A percentile compares a stretch with the other conserved stretches of the same genome.
phyloP scores from a whole-genome alignment of 2,113 vertebrate genomes.

The Felis catus region F.catus_Fca126_mat1.0 CM031416.1:136515501-136516000 shows the following conservation, averaged over 20 bases:
- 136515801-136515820: not conserved
- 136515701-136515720: not conserved
- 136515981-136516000: not conserved
- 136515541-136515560: accelerated
- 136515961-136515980: not conserved
- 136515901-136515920: not conserved
- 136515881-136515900: not conserved
- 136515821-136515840: not conserved
- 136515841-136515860: not conserved
- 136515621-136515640: not conserved
- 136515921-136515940: not conserved
- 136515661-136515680: too few species aligned
- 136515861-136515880: not conserved
- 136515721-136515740: not conserved
- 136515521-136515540: accelerated
- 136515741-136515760: not conserved
- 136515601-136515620: not conserved
- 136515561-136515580: not conserved
- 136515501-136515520: accelerated
- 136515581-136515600: not conserved
- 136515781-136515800: not conserved
- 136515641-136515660: not conserved
- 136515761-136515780: not conserved
- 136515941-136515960: not conserved
- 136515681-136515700: not conserved